These are phyloP conservation scores for Luperina testacea DNA, from an alignment of 2,888 invertebrate species.

Conservation along the genomic window DNA sequence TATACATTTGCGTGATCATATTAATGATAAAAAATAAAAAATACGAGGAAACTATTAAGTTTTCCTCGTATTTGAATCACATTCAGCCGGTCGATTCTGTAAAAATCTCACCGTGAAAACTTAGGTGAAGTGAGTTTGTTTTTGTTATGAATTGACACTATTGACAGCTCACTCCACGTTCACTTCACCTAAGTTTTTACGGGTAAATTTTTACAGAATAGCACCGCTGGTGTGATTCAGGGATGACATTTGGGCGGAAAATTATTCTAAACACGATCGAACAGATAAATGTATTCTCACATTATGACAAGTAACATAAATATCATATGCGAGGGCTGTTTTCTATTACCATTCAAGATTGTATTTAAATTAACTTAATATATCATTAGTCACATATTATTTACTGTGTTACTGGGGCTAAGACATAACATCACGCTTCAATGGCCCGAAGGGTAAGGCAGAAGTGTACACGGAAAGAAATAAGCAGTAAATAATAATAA, in stretches of 20 bases:
- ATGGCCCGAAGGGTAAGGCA: background rate
- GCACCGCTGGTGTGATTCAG: background rate
- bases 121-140: too few species aligned
- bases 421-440: background rate
- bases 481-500: too few species aligned
- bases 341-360: conserved; percentile 32
- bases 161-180: too few species aligned
- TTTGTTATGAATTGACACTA: too few species aligned
- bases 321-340: conserved; percentile 5
- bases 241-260: background rate
- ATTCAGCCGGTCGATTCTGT: background rate
- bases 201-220: too few species aligned
- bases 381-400: conserved; percentile 9
- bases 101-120: too few species aligned
- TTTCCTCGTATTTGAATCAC: background rate
- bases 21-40: too few species aligned
- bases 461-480: too few species aligned
- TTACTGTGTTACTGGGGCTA: background rate
- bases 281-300: conserved; percentile 8
- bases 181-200: too few species aligned
- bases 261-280: conserved; percentile 37
- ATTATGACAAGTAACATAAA: conserved; percentile 11
- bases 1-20: too few species aligned
- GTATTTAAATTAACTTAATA: conserved; percentile 15
- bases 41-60: too few species aligned